Conservation (phyloP, 2,797 vertebrate genomes). For the Cyprinodon diabolis region DNA sequence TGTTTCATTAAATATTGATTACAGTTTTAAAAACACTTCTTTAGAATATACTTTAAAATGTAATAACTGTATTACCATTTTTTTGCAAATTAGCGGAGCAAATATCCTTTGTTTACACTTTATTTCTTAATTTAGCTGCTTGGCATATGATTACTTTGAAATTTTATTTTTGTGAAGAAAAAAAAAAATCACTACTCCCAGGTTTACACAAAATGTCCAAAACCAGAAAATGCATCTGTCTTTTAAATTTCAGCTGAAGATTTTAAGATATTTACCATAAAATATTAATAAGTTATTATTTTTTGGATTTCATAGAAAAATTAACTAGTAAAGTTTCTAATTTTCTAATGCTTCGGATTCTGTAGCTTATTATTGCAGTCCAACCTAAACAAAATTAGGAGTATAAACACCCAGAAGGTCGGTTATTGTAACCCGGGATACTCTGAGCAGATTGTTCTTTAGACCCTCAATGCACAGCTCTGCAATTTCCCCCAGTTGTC, state of each 20-base stretch:
- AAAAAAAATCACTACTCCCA: neutral
- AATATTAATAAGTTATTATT: too few relatives aligned
- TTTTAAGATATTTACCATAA: neutral
- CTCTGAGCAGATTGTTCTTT: conserved; percentile 54
- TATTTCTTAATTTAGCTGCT: neutral
- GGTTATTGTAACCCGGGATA: conserved; percentile 11
- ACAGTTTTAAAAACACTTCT: neutral
- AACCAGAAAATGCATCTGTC: too few relatives aligned
- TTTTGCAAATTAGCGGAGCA: neutral
- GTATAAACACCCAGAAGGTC: neutral
- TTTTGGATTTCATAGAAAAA: too few relatives aligned
- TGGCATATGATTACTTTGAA: neutral
- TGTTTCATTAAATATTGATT: neutral
- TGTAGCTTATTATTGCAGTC: neutral
- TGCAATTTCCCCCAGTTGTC: conserved; percentile 66
- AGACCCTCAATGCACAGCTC: conserved; percentile 59
- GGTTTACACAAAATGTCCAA: neutral
- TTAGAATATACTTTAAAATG: too few relatives aligned
- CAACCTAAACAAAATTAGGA: neutral
- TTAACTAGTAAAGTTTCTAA: too few relatives aligned
- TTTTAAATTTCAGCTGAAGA: neutral
- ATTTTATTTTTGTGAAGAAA: neutral
- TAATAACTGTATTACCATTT: too few relatives aligned
- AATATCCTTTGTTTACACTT: neutral
- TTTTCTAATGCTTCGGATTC: too few relatives aligned